Conservation (phyloP, 2,888 invertebrate species). For the Steinernema hermaphroditum region DNA sequence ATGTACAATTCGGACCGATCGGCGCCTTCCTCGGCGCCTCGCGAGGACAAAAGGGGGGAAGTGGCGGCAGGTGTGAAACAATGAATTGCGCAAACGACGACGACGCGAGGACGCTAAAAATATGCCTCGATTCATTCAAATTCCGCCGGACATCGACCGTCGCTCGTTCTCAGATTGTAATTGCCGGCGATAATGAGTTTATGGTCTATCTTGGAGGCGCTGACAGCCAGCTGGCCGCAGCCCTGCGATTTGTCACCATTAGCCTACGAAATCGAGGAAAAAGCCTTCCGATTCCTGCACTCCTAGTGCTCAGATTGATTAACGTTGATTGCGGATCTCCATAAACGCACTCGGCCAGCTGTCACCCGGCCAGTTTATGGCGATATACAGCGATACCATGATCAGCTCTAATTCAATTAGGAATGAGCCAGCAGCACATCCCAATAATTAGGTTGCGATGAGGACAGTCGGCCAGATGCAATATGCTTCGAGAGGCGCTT, state of each 20-base stretch:
- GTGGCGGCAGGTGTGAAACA: slow-evolving; percentile 7
- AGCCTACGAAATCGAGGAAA: too few species aligned
- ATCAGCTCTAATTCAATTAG: slow-evolving; percentile 17
- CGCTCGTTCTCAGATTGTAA: background rate
- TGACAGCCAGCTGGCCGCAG: slow-evolving; percentile 1
- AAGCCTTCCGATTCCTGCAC: too few species aligned
- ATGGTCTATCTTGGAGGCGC: background rate
- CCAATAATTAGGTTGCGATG: background rate
- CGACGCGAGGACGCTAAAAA: background rate
- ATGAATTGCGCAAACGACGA: background rate
- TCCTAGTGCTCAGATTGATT: too few species aligned
- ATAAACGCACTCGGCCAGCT: background rate
- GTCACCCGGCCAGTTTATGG: slow-evolving; percentile 6
- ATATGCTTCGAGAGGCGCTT: background rate
- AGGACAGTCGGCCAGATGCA: slow-evolving; percentile 16
- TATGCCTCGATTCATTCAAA: background rate
- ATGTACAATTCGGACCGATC: background rate
- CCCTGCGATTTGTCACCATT: background rate
- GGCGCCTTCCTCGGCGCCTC: background rate
- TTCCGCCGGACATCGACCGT: too few species aligned
- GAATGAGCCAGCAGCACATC: background rate
- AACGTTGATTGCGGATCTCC: too few species aligned
- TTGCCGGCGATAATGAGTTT: slow-evolving; percentile 8
- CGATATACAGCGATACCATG: background rate
- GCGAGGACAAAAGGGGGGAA: background rate